phyloP scores from a whole-genome alignment of 1,140 invertebrate genomes.

The Elysia chlorotica region DNA sequence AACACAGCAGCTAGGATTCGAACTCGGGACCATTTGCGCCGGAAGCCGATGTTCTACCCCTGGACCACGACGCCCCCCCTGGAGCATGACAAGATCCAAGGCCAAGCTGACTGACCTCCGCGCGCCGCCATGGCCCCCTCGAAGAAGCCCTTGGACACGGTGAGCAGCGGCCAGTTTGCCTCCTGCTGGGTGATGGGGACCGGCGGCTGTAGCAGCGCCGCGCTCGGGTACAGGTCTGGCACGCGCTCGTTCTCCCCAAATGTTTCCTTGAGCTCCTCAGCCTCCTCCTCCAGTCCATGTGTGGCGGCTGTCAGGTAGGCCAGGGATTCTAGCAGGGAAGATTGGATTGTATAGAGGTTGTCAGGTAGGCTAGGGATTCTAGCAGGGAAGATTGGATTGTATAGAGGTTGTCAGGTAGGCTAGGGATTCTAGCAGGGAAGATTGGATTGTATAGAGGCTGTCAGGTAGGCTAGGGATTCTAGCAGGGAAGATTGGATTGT shows the following conservation, averaged over 20 bases:
- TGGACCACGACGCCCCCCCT: too few species aligned
- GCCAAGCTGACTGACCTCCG: too few species aligned
- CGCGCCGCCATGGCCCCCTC: constrained; percentile 71
- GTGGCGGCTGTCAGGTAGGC: constrained; percentile 95
- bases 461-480: too few species aligned
- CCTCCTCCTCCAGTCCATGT: constrained; percentile 85
- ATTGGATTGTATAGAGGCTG: not conserved
- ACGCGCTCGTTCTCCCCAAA: constrained; percentile 72
- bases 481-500: too few species aligned
- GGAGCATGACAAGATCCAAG: too few species aligned
- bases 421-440: constrained; percentile 61
- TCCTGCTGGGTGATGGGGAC: constrained; percentile 81
- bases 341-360: not conserved
- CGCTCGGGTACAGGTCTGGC: constrained; percentile 78
- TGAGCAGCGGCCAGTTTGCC: constrained; percentile 95
- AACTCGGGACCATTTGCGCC: too few species aligned
- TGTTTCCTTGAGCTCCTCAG: constrained; percentile 72
- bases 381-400: too few species aligned
- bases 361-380: too few species aligned
- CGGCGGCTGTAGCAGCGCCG: constrained; percentile 82
- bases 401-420: too few species aligned
- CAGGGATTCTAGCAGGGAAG: constrained; percentile 67
- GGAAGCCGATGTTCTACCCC: too few species aligned
- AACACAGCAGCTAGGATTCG: too few species aligned
- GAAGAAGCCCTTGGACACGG: constrained; percentile 83